These are phyloP conservation scores for Eulacestoma nigropectus DNA, from an alignment of 2,113 vertebrate genomes.

Conservation along the genomic window DNA sequence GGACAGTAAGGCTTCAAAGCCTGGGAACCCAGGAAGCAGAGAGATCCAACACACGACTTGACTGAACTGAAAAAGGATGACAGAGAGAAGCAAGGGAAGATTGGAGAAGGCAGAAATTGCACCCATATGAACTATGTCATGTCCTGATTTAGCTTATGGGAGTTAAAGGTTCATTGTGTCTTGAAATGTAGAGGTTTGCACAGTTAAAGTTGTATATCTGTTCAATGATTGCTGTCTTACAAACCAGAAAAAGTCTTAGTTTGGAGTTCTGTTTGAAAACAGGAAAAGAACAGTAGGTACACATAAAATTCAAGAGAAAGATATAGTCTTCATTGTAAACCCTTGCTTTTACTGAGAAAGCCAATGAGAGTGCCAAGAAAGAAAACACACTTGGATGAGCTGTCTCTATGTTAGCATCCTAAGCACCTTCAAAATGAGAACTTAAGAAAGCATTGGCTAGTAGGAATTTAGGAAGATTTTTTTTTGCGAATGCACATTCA, in stretches of 20 bases:
- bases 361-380: not conserved
- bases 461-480: not conserved
- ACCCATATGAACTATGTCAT: not conserved
- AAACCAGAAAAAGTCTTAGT: not conserved
- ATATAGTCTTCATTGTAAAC: not conserved
- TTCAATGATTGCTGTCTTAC: not conserved
- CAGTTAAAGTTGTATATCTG: not conserved
- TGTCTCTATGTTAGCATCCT: not conserved
- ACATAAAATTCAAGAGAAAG: not conserved
- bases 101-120: not conserved
- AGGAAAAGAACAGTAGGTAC: not conserved
- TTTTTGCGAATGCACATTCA: not conserved
- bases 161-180: not conserved
- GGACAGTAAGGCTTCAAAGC: slow-evolving; percentile 34
- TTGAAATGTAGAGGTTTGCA: not conserved
- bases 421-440: not conserved
- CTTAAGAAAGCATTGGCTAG: not conserved
- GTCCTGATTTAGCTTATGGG: not conserved
- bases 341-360: not conserved
- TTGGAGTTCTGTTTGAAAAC: not conserved
- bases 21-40: not conserved
- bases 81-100: not conserved
- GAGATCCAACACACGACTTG: not conserved
- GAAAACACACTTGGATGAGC: not conserved
- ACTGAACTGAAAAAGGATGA: not conserved